Evolutionary conservation across 2,888 invertebrate genomes (phyloP), one percentile per base, ranked within the genome.

Genomic region (Odontothrips loti): DNA sequence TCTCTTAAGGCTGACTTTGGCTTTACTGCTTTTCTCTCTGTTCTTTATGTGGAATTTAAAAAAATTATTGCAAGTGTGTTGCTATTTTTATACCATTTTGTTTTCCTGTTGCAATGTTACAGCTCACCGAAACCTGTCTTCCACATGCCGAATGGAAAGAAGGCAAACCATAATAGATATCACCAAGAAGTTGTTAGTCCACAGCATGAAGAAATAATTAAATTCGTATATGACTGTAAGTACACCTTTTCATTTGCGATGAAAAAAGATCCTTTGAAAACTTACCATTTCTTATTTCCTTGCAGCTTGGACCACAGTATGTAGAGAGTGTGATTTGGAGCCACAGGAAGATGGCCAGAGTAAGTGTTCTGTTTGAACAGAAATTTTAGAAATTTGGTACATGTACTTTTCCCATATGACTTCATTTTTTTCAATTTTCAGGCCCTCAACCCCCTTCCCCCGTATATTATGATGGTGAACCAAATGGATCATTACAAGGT

Each of bases 161-260:
- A 89, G 88, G 90, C 90, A 86, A 91, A 87, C 88, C 90, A 87
- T 87, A 90, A 90, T 85, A 86, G 89, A 87, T 86, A 90, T 88
- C 88, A 91, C 87, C 87, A 91, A 84, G 91, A 92, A 86, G 88
- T 88, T 80, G 90, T 92, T 83, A 91, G 91, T 82, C 95, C 95
- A 81, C 94, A 95, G 85, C 95, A 96, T 86, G 95, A 95, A 86
- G 95, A 95, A 89, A 92, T 96, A 84, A 94, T 96, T 86, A 93
- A 92, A 89, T 96, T 92, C 88, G 93, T 96, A 85, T 93, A 93
- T 87, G 95, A 95, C 88, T 95, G 95, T 96, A 90, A 92, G 93
- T 82, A 63, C n/a, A 80, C 63, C 8, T 78, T 34, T 20, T 82
- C 20, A 79, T 20, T 82, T n/a, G 29, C 48, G 51, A 43, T 68